Base-by-base conservation (phyloP, 2,797 vertebrate species). In the Alauda arvensis region DNA sequence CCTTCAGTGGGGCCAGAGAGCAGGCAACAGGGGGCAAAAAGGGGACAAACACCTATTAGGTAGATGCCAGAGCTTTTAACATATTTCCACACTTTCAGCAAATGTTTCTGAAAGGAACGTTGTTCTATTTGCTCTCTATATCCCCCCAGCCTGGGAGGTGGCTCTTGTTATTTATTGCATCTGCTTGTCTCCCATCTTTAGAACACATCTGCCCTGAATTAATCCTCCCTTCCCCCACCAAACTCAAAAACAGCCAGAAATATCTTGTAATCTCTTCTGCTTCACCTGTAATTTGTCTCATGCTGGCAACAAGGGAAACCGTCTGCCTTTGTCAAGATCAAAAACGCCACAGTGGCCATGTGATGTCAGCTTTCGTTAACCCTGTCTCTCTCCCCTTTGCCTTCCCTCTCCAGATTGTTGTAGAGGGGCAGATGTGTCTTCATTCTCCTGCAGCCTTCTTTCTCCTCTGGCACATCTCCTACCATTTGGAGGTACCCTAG, bases 261-360 rank as follows among this genome's bases (percentile, higher is more conserved):
- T 91, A 93, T 79, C 84, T 76, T 74, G n/a, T 67, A 77, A 89
- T 91, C 84, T 89, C 83, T 96, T 95, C 88, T 91, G 93, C 90
- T 95, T 95, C 94, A 95, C 91, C 92, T 95, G 91, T 70, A 83
- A 95, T 93, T 92, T 75, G 83, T 87, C 75, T 86, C 88, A 75
- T 77, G 78, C 66, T 82, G 76, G 92, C 93, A 85, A 81, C 0
- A 39, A 92, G 70, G 14, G 2, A 76, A 92, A 87, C 85, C 34
- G 71, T 91, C 95, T 88, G 90, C 74, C 65, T 94, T 91, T 91
- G 91, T 95, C 93, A 88, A 81, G 94, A 93, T 94, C 91, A 92
- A 88, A 94, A 90, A 65, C 26, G 24, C 59, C 61, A 83, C 2
- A 3, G 42, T 40, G 69, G 88, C 75, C 56, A 34, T 34, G 72